Evolutionary conservation across 2,888 invertebrate genomes (phyloP).

Genomic region (Belgica antarctica): DNA sequence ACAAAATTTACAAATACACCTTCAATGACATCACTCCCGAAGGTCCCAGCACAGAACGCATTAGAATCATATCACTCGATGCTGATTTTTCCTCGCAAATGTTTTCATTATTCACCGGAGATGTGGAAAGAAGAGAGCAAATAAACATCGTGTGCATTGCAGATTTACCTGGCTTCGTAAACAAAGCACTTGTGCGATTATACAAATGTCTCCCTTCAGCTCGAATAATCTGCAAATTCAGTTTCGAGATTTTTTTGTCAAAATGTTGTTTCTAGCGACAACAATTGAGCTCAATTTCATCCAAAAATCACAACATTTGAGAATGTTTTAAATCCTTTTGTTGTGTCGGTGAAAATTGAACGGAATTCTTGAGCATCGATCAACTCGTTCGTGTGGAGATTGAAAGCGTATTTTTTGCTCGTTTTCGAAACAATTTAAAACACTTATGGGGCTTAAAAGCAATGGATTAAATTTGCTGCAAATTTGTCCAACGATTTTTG

Average conservation of each 20-base stretch:
- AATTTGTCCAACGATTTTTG: too few relatives aligned
- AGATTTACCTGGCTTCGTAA: constrained; percentile 10
- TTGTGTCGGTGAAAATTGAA: neutral
- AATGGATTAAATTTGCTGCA: too few relatives aligned
- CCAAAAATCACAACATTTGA: neutral
- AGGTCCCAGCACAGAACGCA: too few relatives aligned
- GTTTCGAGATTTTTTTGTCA: too few relatives aligned
- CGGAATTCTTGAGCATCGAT: neutral
- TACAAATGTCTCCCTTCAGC: neutral
- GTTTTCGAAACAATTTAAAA: too few relatives aligned
- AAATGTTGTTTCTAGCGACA: constrained; percentile 43
- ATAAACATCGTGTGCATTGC: neutral
- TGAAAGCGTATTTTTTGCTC: too few relatives aligned
- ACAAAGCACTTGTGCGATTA: constrained; percentile 42
- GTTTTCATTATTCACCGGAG: neutral
- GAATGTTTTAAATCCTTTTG: constrained; percentile 30
- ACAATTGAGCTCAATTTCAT: constrained; percentile 34
- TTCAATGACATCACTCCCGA: too few relatives aligned
- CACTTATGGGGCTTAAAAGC: too few relatives aligned
- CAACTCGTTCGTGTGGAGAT: too few relatives aligned
- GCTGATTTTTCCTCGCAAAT: neutral
- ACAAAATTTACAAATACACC: too few relatives aligned
- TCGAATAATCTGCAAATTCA: neutral
- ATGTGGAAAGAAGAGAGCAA: neutral
- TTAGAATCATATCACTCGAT: neutral